These are phyloP conservation scores for Tympanuchus pallidicinctus DNA, from an alignment of 2,113 vertebrate genomes.

Conservation along the genomic window DNA sequence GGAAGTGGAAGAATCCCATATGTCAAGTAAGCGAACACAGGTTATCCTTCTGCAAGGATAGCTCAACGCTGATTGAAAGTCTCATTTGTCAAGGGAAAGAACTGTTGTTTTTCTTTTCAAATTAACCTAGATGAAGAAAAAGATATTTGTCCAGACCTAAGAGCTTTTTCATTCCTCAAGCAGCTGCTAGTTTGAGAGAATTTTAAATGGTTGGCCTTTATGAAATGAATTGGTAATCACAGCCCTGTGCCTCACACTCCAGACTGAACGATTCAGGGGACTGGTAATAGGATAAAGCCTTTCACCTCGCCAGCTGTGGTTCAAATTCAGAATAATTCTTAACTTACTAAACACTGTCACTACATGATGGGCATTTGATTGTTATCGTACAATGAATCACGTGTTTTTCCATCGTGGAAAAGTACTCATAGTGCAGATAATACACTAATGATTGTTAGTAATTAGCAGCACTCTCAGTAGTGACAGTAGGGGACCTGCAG, in stretches of 20 bases:
- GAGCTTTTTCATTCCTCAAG: conserved; percentile 23
- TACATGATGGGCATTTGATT: conserved; percentile 15
- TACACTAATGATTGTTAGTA: conserved; percentile 52
- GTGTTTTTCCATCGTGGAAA: conserved; percentile 13
- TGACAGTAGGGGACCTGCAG: conserved; percentile 11
- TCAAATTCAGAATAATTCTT: conserved; percentile 29
- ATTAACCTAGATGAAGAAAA: conserved; percentile 27
- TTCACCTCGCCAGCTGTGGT: neutral
- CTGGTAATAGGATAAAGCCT: conserved; percentile 32
- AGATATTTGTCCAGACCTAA: neutral
- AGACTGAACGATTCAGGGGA: neutral
- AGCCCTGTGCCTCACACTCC: neutral
- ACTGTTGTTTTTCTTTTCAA: conserved; percentile 20
- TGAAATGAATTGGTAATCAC: conserved; percentile 58
- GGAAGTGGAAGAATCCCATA: conserved; percentile 11
- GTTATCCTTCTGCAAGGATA: neutral
- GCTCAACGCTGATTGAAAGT: neutral
- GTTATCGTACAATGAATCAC: conserved; percentile 14
- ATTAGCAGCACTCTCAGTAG: conserved; percentile 49
- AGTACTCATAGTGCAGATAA: conserved; percentile 40
- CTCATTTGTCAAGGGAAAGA: conserved; percentile 10
- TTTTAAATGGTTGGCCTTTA: conserved; percentile 45
- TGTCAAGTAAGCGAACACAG: neutral
- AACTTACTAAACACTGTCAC: conserved; percentile 8
- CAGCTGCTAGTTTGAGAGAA: conserved; percentile 49